Conservation (phyloP, 2,888 invertebrate genomes). For the Rapana venosa region DNA sequence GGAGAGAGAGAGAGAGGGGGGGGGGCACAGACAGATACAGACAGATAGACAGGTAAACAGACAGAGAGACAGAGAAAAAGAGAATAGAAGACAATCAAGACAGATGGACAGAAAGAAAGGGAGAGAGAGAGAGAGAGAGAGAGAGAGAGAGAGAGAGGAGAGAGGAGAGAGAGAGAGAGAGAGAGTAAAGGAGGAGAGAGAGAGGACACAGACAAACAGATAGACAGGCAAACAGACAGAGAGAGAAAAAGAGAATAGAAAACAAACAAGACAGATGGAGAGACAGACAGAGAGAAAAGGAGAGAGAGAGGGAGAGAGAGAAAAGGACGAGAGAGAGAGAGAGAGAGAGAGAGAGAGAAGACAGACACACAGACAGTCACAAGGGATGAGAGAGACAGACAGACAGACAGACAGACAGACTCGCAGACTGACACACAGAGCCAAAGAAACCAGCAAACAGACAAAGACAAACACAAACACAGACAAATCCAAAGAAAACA, state of each 20-base stretch:
- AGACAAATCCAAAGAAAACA: no score
- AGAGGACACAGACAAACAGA: not conserved
- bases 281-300: not conserved
- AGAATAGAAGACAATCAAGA: no score
- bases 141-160: no score
- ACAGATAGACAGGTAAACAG: no score
- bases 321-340: conserved; percentile 2
- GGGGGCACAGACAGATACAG: no score
- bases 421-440: not conserved
- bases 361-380: not conserved
- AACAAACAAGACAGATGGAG: not conserved
- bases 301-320: conserved; percentile 13
- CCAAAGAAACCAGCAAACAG: not conserved
- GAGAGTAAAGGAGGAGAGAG: not conserved
- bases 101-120: no score
- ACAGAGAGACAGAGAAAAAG: no score
- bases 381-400: conserved; percentile 5
- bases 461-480: conserved; percentile 1
- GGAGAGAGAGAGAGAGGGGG: no score
- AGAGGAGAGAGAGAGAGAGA: no score
- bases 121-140: no score
- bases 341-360: not conserved
- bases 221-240: no score
- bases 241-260: no score
- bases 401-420: not conserved